Base-by-base conservation (phyloP, 2,888 invertebrate genomes). In the Phoenoteleia sp. region DNA sequence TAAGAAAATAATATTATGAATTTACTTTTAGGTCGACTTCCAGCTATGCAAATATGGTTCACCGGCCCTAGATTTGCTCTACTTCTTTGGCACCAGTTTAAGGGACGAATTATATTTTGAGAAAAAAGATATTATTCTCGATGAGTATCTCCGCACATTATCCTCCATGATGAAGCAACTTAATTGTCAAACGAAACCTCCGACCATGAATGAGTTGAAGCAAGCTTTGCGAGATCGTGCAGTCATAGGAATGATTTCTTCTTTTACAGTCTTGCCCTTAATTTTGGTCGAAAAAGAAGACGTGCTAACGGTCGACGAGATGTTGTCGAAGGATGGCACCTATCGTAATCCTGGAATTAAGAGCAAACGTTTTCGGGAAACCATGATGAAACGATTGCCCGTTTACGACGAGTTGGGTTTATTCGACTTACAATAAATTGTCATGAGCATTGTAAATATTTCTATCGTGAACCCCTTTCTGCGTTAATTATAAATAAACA, bases 21-120 rank as follows among this genome's bases (percentile, higher is more conserved):
- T n/a, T n/a, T n/a, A n/a, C n/a, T 79, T 80, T 42, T 89, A 94
- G 94, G 94, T 95, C 62, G 94, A 95, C 87, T 94, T 94, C 76
- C 94, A 95, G 91, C 71, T 94, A 84, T 91, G 92, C 62, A 52
- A 90, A 25, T 94, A 94, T 82, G 86, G 92, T 6, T 94, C 94
- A 49, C 94, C 94, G 9, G 94, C 94, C 0, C 77, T 94, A 19
- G 95, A 95, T 89, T 86, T 95, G n/a, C 94, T 91, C 64, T 94
- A 94, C 84, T 94, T 95, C 84, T 88, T 94, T 13, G 92, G 93
- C 21, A 94, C 94, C 0, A 94, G 94, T 58, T 58, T 87, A 3
- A 80, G 86, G 9, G 85, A 86, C 15, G 88, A 91, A 0, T 86
- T 91, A 4, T 75, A 85, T n/a, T 19, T 86, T 0, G 76, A 90